A percentile compares a stretch with the other conserved stretches of the same genome.
Evolutionary conservation across 2,113 vertebrate genomes (phyloP).

Genomic region (Protomyctophum bolini): DNA sequence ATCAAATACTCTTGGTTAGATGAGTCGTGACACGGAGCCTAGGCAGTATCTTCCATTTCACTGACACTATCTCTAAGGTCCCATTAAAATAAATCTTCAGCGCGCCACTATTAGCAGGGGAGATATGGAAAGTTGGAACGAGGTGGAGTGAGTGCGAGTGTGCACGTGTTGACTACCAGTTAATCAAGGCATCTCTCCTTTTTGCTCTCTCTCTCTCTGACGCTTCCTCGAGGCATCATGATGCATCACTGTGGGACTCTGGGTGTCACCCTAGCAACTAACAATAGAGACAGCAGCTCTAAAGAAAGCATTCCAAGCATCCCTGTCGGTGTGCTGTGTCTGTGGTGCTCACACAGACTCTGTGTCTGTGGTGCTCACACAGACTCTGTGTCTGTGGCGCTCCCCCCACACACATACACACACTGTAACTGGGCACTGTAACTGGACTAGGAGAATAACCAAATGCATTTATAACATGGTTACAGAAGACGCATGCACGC

Average conservation of each 20-base stretch:
- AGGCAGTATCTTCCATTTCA: background rate
- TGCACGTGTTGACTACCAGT: slow-evolving; percentile 27
- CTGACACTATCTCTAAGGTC: background rate
- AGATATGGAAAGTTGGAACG: slow-evolving; percentile 19
- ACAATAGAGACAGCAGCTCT: slow-evolving; percentile 47
- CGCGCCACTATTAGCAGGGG: too few relatives aligned
- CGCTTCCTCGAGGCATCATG: slow-evolving; percentile 41
- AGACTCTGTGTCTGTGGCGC: too few relatives aligned
- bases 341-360: too few relatives aligned
- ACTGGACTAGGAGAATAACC: too few relatives aligned
- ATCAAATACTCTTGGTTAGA: slow-evolving; percentile 25
- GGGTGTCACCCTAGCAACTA: slow-evolving; percentile 69
- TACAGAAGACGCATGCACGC: too few relatives aligned
- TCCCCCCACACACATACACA: too few relatives aligned
- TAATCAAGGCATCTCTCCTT: slow-evolving; percentile 45
- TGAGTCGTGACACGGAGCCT: background rate
- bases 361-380: too few relatives aligned
- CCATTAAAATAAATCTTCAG: too few relatives aligned
- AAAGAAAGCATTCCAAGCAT: slow-evolving; percentile 55
- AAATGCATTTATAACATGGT: too few relatives aligned
- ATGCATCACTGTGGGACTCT: slow-evolving; percentile 54
- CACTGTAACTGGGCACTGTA: too few relatives aligned
- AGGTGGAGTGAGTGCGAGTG: slow-evolving; percentile 30
- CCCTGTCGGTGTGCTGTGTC: too few relatives aligned
- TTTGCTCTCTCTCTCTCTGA: slow-evolving; percentile 12